phyloP scores from a whole-genome alignment of 2,888 invertebrate genomes.

The Plagodis dolabraria region DNA sequence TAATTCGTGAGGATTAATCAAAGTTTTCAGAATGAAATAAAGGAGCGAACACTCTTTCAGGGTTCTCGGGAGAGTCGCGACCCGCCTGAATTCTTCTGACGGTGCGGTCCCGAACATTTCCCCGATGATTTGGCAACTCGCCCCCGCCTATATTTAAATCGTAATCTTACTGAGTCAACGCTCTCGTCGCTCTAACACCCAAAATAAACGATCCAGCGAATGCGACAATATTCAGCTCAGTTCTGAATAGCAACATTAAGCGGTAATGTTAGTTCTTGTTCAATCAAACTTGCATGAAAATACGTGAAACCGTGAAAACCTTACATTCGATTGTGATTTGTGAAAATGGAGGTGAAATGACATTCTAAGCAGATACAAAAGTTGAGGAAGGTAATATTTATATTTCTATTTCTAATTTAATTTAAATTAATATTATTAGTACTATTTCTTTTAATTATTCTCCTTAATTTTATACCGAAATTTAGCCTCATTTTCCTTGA shows the following conservation, averaged over 20 bases:
- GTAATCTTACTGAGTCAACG: conserved; percentile 83
- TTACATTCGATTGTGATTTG: background rate
- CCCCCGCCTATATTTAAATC: conserved; percentile 82
- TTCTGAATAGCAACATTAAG: conserved; percentile 62
- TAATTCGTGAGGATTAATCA: conserved; percentile 20
- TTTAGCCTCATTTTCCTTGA: too few relatives aligned
- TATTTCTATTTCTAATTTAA: too few relatives aligned
- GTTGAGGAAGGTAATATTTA: too few relatives aligned
- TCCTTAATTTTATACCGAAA: too few relatives aligned
- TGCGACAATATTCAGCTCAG: conserved; percentile 66
- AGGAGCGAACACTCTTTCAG: conserved; percentile 25
- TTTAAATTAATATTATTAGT: too few relatives aligned
- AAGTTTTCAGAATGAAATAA: conserved; percentile 28
- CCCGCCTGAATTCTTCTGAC: conserved; percentile 56
- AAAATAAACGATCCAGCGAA: conserved; percentile 73
- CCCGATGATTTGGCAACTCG: conserved; percentile 81
- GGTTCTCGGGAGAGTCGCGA: conserved; percentile 59
- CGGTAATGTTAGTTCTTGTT: conserved; percentile 18
- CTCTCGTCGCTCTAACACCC: conserved; percentile 72
- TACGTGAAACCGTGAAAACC: background rate
- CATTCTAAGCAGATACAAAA: background rate
- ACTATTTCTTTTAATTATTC: too few relatives aligned
- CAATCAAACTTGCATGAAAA: conserved; percentile 1
- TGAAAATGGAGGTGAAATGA: conserved; percentile 15
- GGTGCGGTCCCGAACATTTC: conserved; percentile 63